phyloP scores from a whole-genome alignment of 2,113 vertebrate genomes.

The Phaethon lepturus region DNA sequence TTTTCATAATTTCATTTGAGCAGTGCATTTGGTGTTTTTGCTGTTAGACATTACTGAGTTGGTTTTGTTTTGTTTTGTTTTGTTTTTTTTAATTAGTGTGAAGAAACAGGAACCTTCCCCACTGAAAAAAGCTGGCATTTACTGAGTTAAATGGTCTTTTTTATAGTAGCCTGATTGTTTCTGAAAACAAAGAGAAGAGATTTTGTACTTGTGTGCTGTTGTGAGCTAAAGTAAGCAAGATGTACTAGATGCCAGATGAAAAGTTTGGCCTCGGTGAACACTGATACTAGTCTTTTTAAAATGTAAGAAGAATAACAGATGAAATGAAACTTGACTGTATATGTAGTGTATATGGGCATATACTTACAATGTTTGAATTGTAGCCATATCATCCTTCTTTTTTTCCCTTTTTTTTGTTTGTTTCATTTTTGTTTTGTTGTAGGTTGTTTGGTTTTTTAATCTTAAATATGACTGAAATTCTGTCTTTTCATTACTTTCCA shows the following conservation, averaged over 20 bases:
- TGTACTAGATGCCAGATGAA: neutral
- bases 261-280: neutral
- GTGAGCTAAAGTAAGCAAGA: neutral
- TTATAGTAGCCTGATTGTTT: neutral
- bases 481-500: neutral
- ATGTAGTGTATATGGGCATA: neutral
- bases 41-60: neutral
- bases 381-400: neutral
- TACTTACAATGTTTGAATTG: neutral
- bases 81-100: neutral
- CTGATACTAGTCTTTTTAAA: neutral
- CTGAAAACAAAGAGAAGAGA: neutral
- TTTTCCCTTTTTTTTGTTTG: no score
- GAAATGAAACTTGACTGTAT: neutral
- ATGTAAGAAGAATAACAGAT: neutral
- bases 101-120: neutral
- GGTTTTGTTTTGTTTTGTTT: neutral
- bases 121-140: neutral
- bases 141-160: neutral
- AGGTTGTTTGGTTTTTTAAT: neutral
- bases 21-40: neutral
- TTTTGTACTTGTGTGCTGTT: neutral
- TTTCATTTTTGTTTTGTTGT: neutral
- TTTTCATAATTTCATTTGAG: slow-evolving; percentile 16
- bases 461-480: neutral